Conservation (phyloP, 1,140 invertebrate species). For the Heliconius congener region DNA sequence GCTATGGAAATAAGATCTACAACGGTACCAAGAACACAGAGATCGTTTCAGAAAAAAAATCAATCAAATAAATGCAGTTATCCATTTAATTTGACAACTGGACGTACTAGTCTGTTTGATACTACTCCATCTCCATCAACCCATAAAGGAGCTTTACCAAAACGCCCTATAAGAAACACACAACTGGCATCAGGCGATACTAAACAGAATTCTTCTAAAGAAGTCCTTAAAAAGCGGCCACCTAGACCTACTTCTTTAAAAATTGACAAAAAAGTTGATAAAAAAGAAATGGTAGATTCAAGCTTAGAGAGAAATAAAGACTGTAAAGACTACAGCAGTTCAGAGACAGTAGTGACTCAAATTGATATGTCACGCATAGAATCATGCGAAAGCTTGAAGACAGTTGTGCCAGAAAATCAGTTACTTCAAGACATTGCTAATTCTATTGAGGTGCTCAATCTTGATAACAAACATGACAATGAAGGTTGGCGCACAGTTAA, state of each 20-base stretch:
- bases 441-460: conserved; percentile 81
- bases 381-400: conserved; percentile 79
- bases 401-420: conserved; percentile 72
- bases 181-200: conserved; percentile 63
- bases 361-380: conserved; percentile 75
- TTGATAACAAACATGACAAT: conserved; percentile 79
- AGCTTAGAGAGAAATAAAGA: conserved; percentile 62
- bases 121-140: conserved; percentile 41
- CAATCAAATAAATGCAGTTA: conserved; percentile 75
- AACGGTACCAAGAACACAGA: conserved; percentile 50
- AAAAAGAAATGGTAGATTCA: conserved; percentile 52
- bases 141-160: conserved; percentile 51
- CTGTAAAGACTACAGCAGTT: conserved; percentile 75
- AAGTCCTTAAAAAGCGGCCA: conserved; percentile 56
- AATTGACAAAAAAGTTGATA: conserved; percentile 57
- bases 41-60: conserved; percentile 59
- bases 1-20: conserved; percentile 79
- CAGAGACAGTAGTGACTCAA: conserved; percentile 81
- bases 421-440: conserved; percentile 81
- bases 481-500: conserved; percentile 87
- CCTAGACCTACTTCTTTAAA: conserved; percentile 63
- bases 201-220: conserved; percentile 53
- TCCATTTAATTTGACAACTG: conserved; percentile 79
- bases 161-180: conserved; percentile 51
- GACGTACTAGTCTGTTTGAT: conserved; percentile 74